Evolutionary conservation across 2,113 vertebrate species (phyloP), one percentile per base, ranked within the genome.

Genomic region (Ochotona princeps): DNA sequence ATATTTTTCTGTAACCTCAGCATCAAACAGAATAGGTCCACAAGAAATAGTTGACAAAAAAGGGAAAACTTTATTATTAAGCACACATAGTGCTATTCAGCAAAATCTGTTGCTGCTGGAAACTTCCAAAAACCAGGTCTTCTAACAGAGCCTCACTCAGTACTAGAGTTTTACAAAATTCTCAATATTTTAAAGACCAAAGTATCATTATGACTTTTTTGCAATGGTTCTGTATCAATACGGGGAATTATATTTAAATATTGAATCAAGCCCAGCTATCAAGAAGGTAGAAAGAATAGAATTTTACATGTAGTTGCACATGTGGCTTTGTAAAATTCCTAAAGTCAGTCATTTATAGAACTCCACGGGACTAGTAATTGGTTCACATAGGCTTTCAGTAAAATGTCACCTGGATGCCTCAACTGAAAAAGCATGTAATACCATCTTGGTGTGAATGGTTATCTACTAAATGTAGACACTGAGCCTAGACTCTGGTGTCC

Each of bases 1-100:
- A 0, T 94, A 94, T 73, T 96, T 94, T 96, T 96, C 90, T 60
- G 74, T 96, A 94, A 92, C 86, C 86, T 96, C 95, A 93, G 54
- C 91, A 97, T 87, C 65, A 76, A 7, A 90, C 78, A 49, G 9
- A 95, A 92, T 25, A 89, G 61, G 67, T 97, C 26, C 1, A 1
- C 49, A 95, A 94, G 69, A 96, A 95, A 83, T 83, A 79, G 35
- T 92, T 90, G 35, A 89, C 63, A 92, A 51, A 92, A 95, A 92
- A 0, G 38, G 87, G 35, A 89, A 89, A 83, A 0, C 44, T 86
- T 82, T 89, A 90, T 70, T 60, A 96, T 87, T 92, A 96, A 93
- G 78, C 51, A 91, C 61, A 96, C 44, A 93, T 0, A 96, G 78
- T 86, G 82, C 80, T 92, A 84, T 85, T 95, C 73, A 35, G 86